Conservation (phyloP, 1,140 invertebrate genomes). For the Tetragonula clypearis region DNA sequence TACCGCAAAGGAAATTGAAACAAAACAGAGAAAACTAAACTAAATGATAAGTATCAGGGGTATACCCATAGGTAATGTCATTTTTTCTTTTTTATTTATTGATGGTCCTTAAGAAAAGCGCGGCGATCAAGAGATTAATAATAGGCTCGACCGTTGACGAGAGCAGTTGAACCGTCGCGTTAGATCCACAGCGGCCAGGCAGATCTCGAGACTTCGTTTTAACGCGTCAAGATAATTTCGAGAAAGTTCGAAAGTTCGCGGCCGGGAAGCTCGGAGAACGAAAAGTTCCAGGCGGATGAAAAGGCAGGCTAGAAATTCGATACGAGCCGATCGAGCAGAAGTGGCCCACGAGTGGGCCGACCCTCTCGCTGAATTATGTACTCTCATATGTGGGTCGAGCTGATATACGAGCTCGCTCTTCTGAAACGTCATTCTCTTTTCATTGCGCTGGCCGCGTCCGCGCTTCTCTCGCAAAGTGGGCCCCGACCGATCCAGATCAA, state of each 20-base stretch:
- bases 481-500: constrained; percentile 9
- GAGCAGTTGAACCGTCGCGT: background rate
- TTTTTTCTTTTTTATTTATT: too few relatives aligned
- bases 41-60: too few relatives aligned
- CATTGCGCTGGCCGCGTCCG: background rate
- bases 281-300: constrained; percentile 33
- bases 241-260: constrained; percentile 21
- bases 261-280: background rate
- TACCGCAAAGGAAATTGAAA: background rate
- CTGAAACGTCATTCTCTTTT: constrained; percentile 41
- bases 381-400: constrained; percentile 48
- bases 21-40: background rate
- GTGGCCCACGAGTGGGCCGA: constrained; percentile 16
- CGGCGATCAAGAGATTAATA: too few relatives aligned
- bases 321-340: constrained; percentile 52
- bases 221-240: constrained; percentile 56
- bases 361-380: constrained; percentile 48
- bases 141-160: constrained; percentile 5
- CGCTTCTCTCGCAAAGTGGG: constrained; percentile 7
- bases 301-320: constrained; percentile 39
- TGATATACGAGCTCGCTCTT: constrained; percentile 38
- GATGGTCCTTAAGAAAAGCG: too few relatives aligned
- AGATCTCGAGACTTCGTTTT: constrained; percentile 29
- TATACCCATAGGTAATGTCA: too few relatives aligned
- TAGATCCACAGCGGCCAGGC: background rate